These are phyloP conservation scores for Trichogramma dendrolimi DNA, from an alignment of 2,888 invertebrate species.

Conservation along the genomic window DNA sequence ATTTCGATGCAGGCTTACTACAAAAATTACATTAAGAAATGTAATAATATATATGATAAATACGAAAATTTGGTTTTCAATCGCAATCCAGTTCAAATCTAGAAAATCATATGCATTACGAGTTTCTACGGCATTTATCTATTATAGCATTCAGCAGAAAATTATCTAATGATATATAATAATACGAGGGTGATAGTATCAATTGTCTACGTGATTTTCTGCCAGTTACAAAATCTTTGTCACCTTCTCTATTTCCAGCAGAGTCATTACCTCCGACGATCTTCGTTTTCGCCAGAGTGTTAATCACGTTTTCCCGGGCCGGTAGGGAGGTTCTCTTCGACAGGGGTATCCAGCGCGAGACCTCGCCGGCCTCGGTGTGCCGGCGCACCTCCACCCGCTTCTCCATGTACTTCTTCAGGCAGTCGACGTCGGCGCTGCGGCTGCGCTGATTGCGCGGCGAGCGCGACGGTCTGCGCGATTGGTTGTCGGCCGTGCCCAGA, in stretches of 20 bases:
- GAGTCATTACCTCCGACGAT: conserved; percentile 4
- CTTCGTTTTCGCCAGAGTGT: conserved; percentile 5
- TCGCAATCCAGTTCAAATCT: background rate
- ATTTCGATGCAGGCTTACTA: too few species aligned
- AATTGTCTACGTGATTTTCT: too few species aligned
- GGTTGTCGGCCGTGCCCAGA: conserved; percentile 39
- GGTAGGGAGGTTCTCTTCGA: conserved; percentile 17
- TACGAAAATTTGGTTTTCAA: background rate
- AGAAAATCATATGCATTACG: background rate
- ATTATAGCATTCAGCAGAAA: too few species aligned
- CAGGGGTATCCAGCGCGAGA: conserved; percentile 36
- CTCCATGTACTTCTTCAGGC: conserved; percentile 42
- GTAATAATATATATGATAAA: background rate
- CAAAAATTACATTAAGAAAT: too few species aligned
- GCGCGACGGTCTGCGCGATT: conserved; percentile 41
- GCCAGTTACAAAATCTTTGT: background rate
- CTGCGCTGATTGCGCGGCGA: conserved; percentile 44
- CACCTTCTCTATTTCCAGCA: conserved; percentile 8
- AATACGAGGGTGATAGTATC: too few species aligned
- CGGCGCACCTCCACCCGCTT: conserved; percentile 42
- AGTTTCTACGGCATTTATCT: too few species aligned
- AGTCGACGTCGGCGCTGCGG: conserved; percentile 45
- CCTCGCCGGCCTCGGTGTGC: conserved; percentile 39
- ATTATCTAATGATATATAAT: too few species aligned
- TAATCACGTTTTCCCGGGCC: conserved; percentile 19